phyloP scores from a whole-genome alignment of 2,888 invertebrate genomes.

The Megalurothrips usitatus region DNA sequence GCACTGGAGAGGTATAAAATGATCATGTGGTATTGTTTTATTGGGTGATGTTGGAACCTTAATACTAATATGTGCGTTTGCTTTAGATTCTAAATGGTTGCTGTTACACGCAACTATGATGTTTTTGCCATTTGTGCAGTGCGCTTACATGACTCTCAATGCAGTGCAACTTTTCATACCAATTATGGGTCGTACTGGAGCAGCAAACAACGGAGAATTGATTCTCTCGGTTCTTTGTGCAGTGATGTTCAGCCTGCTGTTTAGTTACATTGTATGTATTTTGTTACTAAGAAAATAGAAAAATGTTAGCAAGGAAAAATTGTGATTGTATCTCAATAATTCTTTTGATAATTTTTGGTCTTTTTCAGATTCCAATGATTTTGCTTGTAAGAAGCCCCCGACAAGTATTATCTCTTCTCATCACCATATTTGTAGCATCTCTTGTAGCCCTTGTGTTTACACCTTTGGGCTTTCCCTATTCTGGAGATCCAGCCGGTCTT shows the following conservation, averaged over 20 bases:
- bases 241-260: slow-evolving; percentile 38
- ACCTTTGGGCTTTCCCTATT: slow-evolving; percentile 71
- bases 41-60: not conserved
- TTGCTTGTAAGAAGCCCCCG: slow-evolving; percentile 49
- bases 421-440: slow-evolving; percentile 53
- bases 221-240: slow-evolving; percentile 39
- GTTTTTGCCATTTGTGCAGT: slow-evolving; percentile 60
- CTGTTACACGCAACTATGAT: slow-evolving; percentile 53
- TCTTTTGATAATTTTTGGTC: slow-evolving; percentile 31
- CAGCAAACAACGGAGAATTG: slow-evolving; percentile 65
- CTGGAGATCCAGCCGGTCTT: slow-evolving; percentile 56
- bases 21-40: not conserved
- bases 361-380: slow-evolving; percentile 47
- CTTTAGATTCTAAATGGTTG: slow-evolving; percentile 53
- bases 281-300: not conserved
- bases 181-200: slow-evolving; percentile 72
- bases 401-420: slow-evolving; percentile 51
- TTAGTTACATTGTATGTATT: slow-evolving; percentile 39
- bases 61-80: slow-evolving; percentile 6
- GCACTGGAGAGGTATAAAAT: slow-evolving; percentile 50
- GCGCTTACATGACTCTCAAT: slow-evolving; percentile 65
- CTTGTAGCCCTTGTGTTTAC: slow-evolving; percentile 57
- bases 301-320: not conserved
- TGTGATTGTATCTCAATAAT: not conserved
- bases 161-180: slow-evolving; percentile 72